These are phyloP conservation scores for Echinops telfairi DNA, from an alignment of 2,113 vertebrate genomes.

Conservation along the genomic window DNA sequence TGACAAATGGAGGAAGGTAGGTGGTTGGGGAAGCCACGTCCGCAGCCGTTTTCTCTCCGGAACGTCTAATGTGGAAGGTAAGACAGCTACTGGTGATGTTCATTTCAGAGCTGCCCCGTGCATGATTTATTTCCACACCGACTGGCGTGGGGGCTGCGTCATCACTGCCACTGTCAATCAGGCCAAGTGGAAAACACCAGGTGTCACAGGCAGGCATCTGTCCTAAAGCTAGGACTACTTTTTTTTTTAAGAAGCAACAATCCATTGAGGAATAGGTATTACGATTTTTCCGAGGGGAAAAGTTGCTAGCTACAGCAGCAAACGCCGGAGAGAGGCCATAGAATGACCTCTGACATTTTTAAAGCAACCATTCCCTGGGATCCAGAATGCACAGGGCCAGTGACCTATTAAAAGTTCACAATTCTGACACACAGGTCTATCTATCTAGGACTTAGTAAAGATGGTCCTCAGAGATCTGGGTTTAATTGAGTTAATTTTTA, in stretches of 20 bases:
- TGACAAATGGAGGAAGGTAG: constrained; percentile 35
- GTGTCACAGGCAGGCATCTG: not conserved
- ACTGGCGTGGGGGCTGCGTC: constrained; percentile 53
- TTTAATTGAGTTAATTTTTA: constrained; percentile 62
- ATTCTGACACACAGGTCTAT: not conserved
- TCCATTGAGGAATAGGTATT: constrained; percentile 41
- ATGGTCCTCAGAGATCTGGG: constrained; percentile 20
- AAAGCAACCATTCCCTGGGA: constrained; percentile 14
- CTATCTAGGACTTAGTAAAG: not conserved
- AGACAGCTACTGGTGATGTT: constrained; percentile 41
- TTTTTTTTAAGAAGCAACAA: not conserved
- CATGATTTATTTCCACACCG: constrained; percentile 64
- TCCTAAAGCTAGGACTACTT: constrained; percentile 15
- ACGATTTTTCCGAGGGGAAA: constrained; percentile 51
- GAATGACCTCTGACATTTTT: constrained; percentile 32
- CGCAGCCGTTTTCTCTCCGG: not conserved
- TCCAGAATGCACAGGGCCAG: not conserved
- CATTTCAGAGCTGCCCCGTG: constrained; percentile 60
- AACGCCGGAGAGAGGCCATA: constrained; percentile 38
- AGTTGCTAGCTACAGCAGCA: constrained; percentile 38
- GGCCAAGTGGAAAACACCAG: not conserved
- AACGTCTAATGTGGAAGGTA: constrained; percentile 34
- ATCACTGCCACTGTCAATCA: not conserved
- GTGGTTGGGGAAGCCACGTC: not conserved
- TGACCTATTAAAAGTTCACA: not conserved